These are phyloP conservation scores for Drosophila setifemur DNA, from an alignment of 1,140 invertebrate species.

Conservation along the genomic window DNA sequence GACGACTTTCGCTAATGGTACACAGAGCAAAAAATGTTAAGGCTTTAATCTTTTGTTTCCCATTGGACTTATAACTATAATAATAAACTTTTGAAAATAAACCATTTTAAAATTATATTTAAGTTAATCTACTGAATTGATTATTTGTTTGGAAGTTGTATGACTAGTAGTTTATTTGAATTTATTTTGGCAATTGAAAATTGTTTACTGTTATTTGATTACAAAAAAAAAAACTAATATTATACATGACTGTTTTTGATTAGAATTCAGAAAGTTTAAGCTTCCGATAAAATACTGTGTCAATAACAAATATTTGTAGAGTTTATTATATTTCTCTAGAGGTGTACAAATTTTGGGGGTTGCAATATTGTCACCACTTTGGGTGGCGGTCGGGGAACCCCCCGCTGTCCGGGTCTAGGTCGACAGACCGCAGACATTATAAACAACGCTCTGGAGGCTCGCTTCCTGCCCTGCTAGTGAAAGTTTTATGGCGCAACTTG, in stretches of 20 bases:
- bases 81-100: not conserved
- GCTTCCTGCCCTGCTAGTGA: conserved; percentile 33
- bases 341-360: conserved; percentile 26
- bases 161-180: too few relatives aligned
- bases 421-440: conserved; percentile 78
- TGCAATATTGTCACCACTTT: conserved; percentile 34
- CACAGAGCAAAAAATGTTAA: not conserved
- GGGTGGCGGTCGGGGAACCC: conserved; percentile 7
- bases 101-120: not conserved
- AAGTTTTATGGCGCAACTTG: conserved; percentile 69
- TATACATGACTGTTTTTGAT: too few relatives aligned
- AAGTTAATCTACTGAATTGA: too few relatives aligned
- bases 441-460: conserved; percentile 52
- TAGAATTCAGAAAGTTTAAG: too few relatives aligned
- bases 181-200: too few relatives aligned
- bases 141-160: too few relatives aligned
- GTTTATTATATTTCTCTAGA: not conserved
- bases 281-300: not conserved
- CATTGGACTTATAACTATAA: too few relatives aligned
- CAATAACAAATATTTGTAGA: not conserved
- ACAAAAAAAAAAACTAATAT: too few relatives aligned
- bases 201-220: too few relatives aligned
- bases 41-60: too few relatives aligned
- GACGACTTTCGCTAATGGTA: conserved; percentile 43
- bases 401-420: conserved; percentile 57